Percentiles rank a stretch among this genome's conserved stretches.
Conservation (phyloP, 1,140 invertebrate species). For the Anastrepha obliqua region DNA sequence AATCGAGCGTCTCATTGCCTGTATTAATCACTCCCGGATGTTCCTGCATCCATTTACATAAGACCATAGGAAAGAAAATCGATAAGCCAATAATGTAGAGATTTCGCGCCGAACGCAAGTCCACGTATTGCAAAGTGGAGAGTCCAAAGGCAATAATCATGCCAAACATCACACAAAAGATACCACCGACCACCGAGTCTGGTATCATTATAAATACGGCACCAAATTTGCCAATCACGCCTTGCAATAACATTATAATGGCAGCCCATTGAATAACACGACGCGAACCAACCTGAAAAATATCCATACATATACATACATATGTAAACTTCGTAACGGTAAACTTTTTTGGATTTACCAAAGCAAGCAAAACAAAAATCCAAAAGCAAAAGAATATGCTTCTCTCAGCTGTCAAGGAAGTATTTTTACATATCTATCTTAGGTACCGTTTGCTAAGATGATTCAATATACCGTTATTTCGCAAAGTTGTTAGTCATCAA, state of each 20-base stretch:
- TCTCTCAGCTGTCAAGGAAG: too few relatives aligned
- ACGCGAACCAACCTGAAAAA: slow-evolving; percentile 86
- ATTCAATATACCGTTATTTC: too few relatives aligned
- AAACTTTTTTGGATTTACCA: too few relatives aligned
- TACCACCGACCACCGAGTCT: slow-evolving; percentile 90
- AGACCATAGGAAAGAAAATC: slow-evolving; percentile 87
- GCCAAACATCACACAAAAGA: slow-evolving; percentile 91
- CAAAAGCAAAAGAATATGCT: too few relatives aligned
- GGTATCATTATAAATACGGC: slow-evolving; percentile 92
- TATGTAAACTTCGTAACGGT: too few relatives aligned
- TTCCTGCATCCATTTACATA: slow-evolving; percentile 85
- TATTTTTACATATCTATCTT: too few relatives aligned
- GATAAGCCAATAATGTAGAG: slow-evolving; percentile 92
- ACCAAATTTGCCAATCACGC: slow-evolving; percentile 87
- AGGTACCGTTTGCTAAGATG: too few relatives aligned
- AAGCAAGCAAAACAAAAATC: too few relatives aligned
- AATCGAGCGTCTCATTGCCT: slow-evolving; percentile 82
- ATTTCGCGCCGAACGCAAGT: slow-evolving; percentile 88
- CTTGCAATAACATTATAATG: slow-evolving; percentile 85
- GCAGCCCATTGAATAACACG: slow-evolving; percentile 89
- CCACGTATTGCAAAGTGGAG: slow-evolving; percentile 87
- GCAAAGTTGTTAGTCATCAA: too few relatives aligned
- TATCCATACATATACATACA: not conserved
- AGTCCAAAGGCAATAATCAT: slow-evolving; percentile 90
- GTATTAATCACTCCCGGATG: slow-evolving; percentile 82